Conservation (phyloP, 2,797 vertebrate species). For the Sciurus carolinensis region DNA sequence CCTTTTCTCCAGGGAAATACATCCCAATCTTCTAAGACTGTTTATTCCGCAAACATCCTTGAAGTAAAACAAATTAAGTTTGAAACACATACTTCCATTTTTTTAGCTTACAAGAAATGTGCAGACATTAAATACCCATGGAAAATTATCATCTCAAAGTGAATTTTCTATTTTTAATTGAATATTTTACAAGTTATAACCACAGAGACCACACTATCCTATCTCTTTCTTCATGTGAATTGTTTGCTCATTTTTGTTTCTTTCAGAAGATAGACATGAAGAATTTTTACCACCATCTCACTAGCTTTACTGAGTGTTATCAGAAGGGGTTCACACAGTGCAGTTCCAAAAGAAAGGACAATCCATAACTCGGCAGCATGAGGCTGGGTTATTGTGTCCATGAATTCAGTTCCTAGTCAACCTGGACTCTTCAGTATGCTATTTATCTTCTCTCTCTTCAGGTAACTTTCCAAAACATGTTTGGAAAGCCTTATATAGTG, state of each 20-base stretch:
- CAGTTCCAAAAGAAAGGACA: neutral
- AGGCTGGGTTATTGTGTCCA: neutral
- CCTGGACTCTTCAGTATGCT: neutral
- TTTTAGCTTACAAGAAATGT: neutral
- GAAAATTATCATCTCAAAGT: neutral
- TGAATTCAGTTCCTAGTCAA: neutral
- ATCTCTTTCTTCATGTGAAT: neutral
- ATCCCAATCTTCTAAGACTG: neutral
- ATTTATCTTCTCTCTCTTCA: neutral
- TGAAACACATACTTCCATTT: neutral
- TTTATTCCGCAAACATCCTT: neutral
- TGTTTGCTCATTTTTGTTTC: neutral
- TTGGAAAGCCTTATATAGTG: neutral
- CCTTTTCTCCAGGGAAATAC: neutral
- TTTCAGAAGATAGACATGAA: neutral
- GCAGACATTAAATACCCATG: neutral
- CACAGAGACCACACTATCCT: neutral
- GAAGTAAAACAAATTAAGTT: neutral
- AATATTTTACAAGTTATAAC: neutral
- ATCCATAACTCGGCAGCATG: neutral
- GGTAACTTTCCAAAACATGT: neutral
- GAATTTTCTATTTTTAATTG: neutral
- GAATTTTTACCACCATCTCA: neutral
- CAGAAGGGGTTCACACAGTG: neutral
- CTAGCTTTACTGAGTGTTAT: neutral